Base-by-base conservation (phyloP, 2,113 vertebrate genomes). In the Rhinolophus sinicus region DNA sequence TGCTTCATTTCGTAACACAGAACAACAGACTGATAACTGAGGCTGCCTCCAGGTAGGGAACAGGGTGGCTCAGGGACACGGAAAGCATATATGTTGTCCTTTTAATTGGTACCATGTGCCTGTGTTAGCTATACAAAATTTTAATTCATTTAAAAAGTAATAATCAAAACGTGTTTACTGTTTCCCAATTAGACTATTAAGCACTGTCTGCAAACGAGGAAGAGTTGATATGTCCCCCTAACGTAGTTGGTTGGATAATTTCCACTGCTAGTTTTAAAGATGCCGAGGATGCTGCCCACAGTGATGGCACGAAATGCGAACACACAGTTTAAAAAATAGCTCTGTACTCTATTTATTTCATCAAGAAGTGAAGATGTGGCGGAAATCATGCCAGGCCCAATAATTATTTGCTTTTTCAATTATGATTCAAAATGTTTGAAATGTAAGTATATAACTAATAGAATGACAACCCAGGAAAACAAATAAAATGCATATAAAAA, bases 371-470 rank as follows among this genome's bases (percentile, higher is more conserved):
- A 88, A 94, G 19, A 77, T 56, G 13, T 83, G 56, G 33, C 7
- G 6, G n/a, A 94, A 92, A 97, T 88, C 78, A 90, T 2, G 12
- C 47, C 56, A 88, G 21, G 47, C 33, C 38, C 38, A 83, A 72
- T 69, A 60, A 95, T 50, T 62, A 35, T 62, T 58, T 92, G 5
- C 38, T 70, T 80, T 96, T 75, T 33, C 13, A 88, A 70, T 18
- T 58, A n/a, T 64, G 90, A 82, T 44, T 86, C 76, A 58, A 88
- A 69, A 96, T 47, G 92, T 83, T 69, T 62, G n/a, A 96, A 92
- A 81, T 67, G 1, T 4, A 87, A 84, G 24, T 83, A 95, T 83
- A 95, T 56, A 85, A 90, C 19, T 87, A 56, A 64, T 60, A 24
- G 38, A 40, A 88, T 72, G 35, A 40, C 44, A 76, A 75, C 30